Evolutionary conservation across 2,113 vertebrate species (phyloP).

Genomic region (Psammodynastes pulverulentus): DNA sequence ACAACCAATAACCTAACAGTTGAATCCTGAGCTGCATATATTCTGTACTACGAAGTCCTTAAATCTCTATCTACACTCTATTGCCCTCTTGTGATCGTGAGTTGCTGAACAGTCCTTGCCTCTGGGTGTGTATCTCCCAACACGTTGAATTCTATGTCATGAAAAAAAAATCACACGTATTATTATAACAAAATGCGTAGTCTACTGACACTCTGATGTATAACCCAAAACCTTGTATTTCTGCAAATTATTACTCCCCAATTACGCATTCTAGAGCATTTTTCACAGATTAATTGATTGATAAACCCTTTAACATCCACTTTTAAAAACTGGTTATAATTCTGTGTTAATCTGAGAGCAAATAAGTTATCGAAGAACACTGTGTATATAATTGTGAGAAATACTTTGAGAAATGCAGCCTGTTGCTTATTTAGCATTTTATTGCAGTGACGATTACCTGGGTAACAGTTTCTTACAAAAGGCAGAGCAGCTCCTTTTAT

Average conservation of each 20-base stretch:
- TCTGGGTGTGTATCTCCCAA: background rate
- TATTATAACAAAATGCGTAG: background rate
- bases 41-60: background rate
- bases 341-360: background rate
- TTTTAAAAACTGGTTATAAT: background rate
- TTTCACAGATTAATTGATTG: background rate
- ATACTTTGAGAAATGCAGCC: background rate
- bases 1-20: background rate
- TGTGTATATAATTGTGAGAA: background rate
- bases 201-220: background rate
- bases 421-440: conserved; percentile 25
- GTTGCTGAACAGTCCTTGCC: background rate
- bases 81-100: background rate
- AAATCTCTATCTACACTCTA: background rate
- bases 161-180: background rate
- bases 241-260: background rate
- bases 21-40: background rate
- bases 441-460: background rate
- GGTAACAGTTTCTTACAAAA: conserved; percentile 35
- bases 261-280: background rate
- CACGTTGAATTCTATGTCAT: background rate
- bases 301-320: background rate
- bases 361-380: background rate
- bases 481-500: background rate
- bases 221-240: background rate